Conservation (phyloP, 37 sponge, comb jelly and placozoan genomes). For the Aphrocallistes beatrix region DNA sequence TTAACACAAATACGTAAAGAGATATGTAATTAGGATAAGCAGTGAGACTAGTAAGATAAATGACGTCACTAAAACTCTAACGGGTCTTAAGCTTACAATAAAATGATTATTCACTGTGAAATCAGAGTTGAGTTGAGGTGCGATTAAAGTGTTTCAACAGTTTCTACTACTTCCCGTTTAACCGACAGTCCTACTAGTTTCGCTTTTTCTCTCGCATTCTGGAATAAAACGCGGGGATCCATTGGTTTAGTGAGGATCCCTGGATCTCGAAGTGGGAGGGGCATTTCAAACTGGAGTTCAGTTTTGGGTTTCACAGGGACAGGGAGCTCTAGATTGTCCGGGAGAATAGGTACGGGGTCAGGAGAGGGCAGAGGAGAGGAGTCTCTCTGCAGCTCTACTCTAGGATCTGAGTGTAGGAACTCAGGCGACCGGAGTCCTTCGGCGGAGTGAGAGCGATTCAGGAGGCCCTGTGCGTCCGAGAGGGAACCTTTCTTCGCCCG, state of each 20-base stretch:
- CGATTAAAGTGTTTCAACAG: neutral
- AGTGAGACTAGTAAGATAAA: too few species aligned
- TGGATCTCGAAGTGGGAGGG: constrained; percentile 34
- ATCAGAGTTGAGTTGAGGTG: neutral
- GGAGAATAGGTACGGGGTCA: neutral
- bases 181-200: neutral
- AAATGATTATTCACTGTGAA: neutral
- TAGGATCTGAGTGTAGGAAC: neutral
- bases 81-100: neutral
- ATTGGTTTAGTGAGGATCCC: constrained; percentile 34
- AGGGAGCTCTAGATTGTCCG: too few species aligned
- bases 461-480: neutral
- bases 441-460: neutral
- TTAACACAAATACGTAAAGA: too few species aligned
- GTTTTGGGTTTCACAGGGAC: neutral
- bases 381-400: too few species aligned
- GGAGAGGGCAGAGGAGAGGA: neutral
- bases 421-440: neutral
- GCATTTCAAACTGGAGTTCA: constrained; percentile 24
- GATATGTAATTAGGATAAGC: too few species aligned
- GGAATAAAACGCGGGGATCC: constrained; percentile 43
- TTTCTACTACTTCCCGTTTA: too few species aligned
- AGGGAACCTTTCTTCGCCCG: neutral
- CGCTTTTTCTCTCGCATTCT: neutral
- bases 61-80: too few species aligned